A percentile compares a stretch with the other conserved stretches of the same genome.
phyloP scores from a whole-genome alignment of 1,140 invertebrate species.

The Penaeus japonicus region DNA sequence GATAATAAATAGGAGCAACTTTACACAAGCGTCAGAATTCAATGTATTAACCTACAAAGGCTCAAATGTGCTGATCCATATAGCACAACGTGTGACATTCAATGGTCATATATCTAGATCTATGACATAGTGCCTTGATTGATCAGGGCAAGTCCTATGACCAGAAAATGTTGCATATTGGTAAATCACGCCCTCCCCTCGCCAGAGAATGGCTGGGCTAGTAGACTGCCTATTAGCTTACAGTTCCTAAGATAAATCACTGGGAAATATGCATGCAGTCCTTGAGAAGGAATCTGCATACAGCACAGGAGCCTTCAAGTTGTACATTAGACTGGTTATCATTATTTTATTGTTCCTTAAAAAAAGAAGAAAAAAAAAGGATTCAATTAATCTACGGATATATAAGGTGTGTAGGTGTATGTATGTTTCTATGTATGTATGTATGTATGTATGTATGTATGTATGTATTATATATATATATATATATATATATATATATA shows the following conservation, averaged over 20 bases:
- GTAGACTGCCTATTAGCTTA: neutral
- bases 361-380: neutral
- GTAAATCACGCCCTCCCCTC: too few species aligned
- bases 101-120: too few species aligned
- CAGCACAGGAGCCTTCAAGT: neutral
- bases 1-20: too few species aligned
- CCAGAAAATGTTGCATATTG: too few species aligned
- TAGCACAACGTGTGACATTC: too few species aligned
- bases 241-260: neutral
- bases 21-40: too few species aligned
- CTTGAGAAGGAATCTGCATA: neutral
- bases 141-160: too few species aligned
- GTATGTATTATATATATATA: neutral
- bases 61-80: too few species aligned
- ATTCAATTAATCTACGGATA: neutral
- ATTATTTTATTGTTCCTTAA: neutral
- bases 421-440: slow-evolving; percentile 41
- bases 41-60: too few species aligned
- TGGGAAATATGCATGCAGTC: neutral
- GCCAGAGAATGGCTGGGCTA: too few species aligned
- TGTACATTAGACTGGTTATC: neutral
- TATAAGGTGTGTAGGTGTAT: slow-evolving; percentile 24
- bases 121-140: too few species aligned
- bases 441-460: slow-evolving; percentile 32
- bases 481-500: slow-evolving; percentile 37